Base-by-base conservation (phyloP, 2,113 vertebrate species). In the Octodon degus region DNA sequence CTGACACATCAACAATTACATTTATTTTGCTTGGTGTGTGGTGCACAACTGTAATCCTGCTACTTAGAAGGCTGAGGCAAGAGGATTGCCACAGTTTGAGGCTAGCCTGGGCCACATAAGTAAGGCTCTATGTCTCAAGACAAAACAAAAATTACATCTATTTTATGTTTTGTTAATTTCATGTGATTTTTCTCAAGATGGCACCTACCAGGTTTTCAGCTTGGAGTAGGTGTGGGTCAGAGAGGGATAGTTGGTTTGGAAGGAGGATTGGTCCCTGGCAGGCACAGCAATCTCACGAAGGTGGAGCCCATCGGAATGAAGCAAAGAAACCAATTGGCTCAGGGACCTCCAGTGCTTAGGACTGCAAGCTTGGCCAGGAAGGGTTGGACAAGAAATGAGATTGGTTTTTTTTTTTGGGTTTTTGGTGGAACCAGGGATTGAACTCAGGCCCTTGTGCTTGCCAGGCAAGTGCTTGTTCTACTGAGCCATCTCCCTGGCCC, bases 151-250 rank as follows among this genome's bases (percentile, higher is more conserved):
- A 50, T 16, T 47, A 50, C 13, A 30, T 43, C 67, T 96, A 13
- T 84, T 60, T 62, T 86, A 65, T 86, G 53, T 53, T 88, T 91
- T 97, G n/a, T 84, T 85, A 40, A 60, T 93, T 95, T 58, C n/a
- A 34, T 74, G 19, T 50, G 25, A 5, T 82, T 95, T 91, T 93
- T 91, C 80, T 93, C 55, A 80, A 74, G 47, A 62, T 43, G 43
- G 74, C 10, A 68, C 37, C 53, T 30, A 40, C 68, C 27, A 11
- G 37, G 53, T 86, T 87, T 92, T 90, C 40, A 88, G 32, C 19
- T 32, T 25, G 40, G 63, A 88, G 43, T 47, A 0, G 10, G 20
- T 5, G 1, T 55, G 16, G 40, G 30, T 80, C 84, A n/a, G 16
- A n/a, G 34, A 53, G 34, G 7, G 17, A 58, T 11, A 62, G 7